Percentiles rank a stretch among this genome's conserved stretches.
Conservation (phyloP, 2,113 vertebrate species). For the Motacilla alba region DNA sequence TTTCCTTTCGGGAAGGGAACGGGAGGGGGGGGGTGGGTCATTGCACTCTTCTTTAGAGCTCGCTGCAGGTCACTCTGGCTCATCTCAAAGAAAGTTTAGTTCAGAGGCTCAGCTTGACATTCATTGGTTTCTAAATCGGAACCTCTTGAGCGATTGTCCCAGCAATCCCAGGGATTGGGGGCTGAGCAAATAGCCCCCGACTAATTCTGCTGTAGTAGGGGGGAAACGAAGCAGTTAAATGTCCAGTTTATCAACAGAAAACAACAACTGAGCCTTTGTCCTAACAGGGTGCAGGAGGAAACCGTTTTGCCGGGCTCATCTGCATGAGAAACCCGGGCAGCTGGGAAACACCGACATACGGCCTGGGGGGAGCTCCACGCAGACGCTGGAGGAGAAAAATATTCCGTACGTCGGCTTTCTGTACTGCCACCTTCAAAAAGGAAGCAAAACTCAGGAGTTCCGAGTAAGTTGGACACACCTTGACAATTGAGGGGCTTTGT, state of each 20-base stretch:
- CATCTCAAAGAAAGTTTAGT: conserved; percentile 50
- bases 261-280: conserved; percentile 58
- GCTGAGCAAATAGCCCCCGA: conserved; percentile 11
- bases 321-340: conserved; percentile 28
- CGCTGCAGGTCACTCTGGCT: conserved; percentile 31
- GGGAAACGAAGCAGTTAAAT: conserved; percentile 42
- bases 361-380: background rate
- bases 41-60: conserved; percentile 45
- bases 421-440: background rate
- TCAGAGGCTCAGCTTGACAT: conserved; percentile 36
- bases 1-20: background rate
- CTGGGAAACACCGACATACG: background rate
- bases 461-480: background rate
- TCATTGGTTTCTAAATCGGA: conserved; percentile 50
- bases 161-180: background rate
- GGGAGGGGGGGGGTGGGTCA: background rate
- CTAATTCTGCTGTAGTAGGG: conserved; percentile 44
- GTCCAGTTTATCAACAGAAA: conserved; percentile 51
- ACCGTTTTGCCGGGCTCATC: background rate
- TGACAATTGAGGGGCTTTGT: background rate
- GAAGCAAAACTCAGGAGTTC: background rate
- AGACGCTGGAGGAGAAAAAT: background rate
- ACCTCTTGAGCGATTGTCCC: conserved; percentile 11
- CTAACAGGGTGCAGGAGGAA: conserved; percentile 19
- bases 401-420: background rate